phyloP scores from a whole-genome alignment of 1,140 invertebrate species.

The Drosophila ambigua region DNA sequence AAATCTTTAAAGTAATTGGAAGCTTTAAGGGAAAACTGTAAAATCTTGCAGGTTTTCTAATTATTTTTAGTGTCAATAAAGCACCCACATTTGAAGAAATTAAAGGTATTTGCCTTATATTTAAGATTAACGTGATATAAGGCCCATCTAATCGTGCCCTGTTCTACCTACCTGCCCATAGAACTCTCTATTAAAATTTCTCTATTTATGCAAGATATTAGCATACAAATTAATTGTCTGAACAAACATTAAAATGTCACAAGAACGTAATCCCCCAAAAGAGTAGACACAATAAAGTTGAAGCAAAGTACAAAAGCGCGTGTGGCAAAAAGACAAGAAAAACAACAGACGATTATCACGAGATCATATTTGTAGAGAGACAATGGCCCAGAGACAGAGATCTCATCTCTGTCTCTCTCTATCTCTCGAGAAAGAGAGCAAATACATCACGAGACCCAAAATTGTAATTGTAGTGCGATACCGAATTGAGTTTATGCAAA shows the following conservation, averaged over 20 bases:
- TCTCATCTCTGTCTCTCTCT: too few relatives aligned
- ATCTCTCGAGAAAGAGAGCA: too few relatives aligned
- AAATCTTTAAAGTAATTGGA: too few relatives aligned
- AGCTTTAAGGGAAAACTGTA: too few relatives aligned
- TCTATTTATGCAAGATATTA: neutral
- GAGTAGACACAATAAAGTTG: constrained; percentile 5
- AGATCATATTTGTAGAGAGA: constrained; percentile 7
- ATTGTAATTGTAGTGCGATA: constrained; percentile 1
- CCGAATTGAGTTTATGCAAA: constrained; percentile 22
- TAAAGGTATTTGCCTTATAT: too few relatives aligned
- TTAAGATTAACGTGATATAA: too few relatives aligned
- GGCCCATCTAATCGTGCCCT: too few relatives aligned
- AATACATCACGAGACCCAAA: constrained; percentile 12
- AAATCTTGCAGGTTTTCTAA: too few relatives aligned
- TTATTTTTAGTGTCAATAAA: too few relatives aligned
- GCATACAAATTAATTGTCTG: neutral
- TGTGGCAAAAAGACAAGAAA: constrained; percentile 4
- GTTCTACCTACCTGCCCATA: too few relatives aligned
- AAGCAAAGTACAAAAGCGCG: neutral
- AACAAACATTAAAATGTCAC: constrained; percentile 6
- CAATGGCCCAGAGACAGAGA: constrained; percentile 5
- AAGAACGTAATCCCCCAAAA: neutral
- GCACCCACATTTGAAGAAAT: too few relatives aligned
- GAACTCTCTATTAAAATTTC: too few relatives aligned
- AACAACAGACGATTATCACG: constrained; percentile 14